Percentiles rank a stretch among this genome's conserved stretches.
These are phyloP conservation scores for Phaedon cochleariae DNA, from an alignment of 2,888 invertebrate species.

Conservation along the genomic window DNA sequence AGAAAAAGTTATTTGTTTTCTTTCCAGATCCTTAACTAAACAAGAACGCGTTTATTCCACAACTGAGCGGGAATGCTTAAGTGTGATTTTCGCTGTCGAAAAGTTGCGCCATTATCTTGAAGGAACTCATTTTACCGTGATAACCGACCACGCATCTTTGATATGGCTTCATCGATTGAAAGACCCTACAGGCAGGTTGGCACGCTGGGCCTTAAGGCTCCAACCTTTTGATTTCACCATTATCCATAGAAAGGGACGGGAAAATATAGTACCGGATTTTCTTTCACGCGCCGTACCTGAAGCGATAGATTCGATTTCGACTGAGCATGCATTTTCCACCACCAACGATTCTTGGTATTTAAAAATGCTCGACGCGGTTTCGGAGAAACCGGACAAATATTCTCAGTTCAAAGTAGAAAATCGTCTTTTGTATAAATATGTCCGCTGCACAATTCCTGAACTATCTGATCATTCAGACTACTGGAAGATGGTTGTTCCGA, in stretches of 20 bases:
- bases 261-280: conserved; percentile 31
- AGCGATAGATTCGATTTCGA: neutral
- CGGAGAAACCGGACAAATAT: no score
- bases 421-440: no score
- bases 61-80: conserved; percentile 38
- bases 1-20: conserved; percentile 39
- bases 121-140: no score
- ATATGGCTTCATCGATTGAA: conserved; percentile 33
- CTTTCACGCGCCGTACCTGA: conserved; percentile 26
- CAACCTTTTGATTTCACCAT: conserved; percentile 29
- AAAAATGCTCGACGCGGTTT: conserved; percentile 5
- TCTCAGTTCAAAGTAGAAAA: no score
- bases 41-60: conserved; percentile 31
- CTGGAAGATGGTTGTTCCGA: no score
- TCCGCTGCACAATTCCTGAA: no score
- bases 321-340: no score
- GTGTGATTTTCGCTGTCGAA: conserved; percentile 39
- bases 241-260: conserved; percentile 32
- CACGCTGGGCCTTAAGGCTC: conserved; percentile 32
- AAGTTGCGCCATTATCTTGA: conserved; percentile 37
- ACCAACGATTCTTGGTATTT: conserved; percentile 21
- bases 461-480: no score
- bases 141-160: conserved; percentile 38
- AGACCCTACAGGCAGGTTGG: conserved; percentile 34
- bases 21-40: conserved; percentile 30